Conservation (phyloP, 2,888 invertebrate genomes). For the Hartigia nigra region DNA sequence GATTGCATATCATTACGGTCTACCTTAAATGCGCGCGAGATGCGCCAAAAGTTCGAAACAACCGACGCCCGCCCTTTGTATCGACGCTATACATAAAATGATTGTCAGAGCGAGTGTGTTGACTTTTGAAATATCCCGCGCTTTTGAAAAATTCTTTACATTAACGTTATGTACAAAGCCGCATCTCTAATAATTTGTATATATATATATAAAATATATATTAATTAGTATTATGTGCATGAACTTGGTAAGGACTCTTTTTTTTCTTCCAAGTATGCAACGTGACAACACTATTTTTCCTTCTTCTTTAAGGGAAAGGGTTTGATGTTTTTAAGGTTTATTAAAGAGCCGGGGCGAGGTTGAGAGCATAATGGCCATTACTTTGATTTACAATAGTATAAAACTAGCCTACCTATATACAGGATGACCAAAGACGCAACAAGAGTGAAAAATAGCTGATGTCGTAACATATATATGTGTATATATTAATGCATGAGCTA, state of each 20-base stretch:
- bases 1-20: neutral
- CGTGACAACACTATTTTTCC: neutral
- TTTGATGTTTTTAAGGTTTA: neutral
- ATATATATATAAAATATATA: constrained; percentile 27
- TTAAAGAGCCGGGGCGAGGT: neutral
- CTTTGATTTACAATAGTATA: constrained; percentile 48
- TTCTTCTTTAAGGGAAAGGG: neutral
- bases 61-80: neutral
- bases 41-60: neutral
- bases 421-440: constrained; percentile 39
- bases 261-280: neutral
- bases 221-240: constrained; percentile 32
- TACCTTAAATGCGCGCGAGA: neutral
- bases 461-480: neutral
- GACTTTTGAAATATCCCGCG: constrained; percentile 4
- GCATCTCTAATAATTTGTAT: constrained; percentile 33
- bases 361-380: constrained; percentile 8
- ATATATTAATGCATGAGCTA: neutral
- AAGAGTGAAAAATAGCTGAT: neutral
- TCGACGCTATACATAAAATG: constrained; percentile 1
- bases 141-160: neutral
- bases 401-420: constrained; percentile 64
- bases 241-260: neutral
- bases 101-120: neutral
- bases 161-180: constrained; percentile 42